phyloP scores from a whole-genome alignment of 2,797 vertebrate species.

The Ctenosaura bakeri region DNA sequence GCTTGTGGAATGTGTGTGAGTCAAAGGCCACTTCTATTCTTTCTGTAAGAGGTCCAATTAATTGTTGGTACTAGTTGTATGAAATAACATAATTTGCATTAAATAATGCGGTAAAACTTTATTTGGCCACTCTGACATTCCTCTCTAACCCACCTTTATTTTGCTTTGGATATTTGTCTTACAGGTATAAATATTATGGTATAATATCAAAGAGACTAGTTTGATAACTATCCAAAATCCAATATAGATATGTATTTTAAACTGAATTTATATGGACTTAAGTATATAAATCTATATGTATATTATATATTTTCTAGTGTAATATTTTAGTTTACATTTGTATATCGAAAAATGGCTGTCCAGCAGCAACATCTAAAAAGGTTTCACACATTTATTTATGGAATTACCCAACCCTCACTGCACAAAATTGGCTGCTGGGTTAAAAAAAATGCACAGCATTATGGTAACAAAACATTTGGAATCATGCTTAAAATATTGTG shows the following conservation, averaged over 20 bases:
- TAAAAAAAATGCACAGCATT: background rate
- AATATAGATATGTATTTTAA: background rate
- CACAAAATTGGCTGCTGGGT: background rate
- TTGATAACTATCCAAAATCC: background rate
- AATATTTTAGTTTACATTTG: background rate
- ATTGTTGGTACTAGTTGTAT: background rate
- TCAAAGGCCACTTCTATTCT: background rate
- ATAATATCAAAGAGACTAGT: background rate
- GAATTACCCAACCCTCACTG: background rate
- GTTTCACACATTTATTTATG: background rate
- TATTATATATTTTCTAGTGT: background rate
- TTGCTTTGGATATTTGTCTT: background rate
- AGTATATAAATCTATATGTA: background rate
- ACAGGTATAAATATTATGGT: background rate
- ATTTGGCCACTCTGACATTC: background rate
- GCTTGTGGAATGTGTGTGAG: background rate
- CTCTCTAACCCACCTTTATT: background rate
- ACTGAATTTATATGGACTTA: background rate
- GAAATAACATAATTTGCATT: background rate
- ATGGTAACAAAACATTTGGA: background rate
- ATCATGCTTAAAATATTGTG: background rate
- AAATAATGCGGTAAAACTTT: background rate
- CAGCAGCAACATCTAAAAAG: background rate
- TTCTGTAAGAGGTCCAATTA: background rate
- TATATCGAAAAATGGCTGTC: background rate